A percentile compares a stretch with the other conserved stretches of the same genome.
Conservation (phyloP, 2,113 vertebrate genomes). For the Tringa solitaria region DNA sequence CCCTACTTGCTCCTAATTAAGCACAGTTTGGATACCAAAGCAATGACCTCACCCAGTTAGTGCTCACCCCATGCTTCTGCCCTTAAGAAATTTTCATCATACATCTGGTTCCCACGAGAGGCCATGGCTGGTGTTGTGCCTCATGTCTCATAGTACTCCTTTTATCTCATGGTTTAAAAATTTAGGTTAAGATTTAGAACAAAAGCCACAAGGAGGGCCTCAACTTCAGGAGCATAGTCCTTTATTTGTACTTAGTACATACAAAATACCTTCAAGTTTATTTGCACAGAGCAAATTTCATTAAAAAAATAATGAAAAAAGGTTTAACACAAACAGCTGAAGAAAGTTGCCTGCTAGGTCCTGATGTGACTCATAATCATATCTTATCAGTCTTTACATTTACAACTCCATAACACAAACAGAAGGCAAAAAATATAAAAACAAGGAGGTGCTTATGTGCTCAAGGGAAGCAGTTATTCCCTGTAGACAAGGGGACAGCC, state of each 20-base stretch:
- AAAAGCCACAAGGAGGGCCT: neutral
- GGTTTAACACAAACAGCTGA: neutral
- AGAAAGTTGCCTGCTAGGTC: neutral
- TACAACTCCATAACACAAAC: neutral
- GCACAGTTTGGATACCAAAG: neutral
- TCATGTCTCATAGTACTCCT: neutral
- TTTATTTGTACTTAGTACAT: neutral
- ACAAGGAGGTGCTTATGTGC: neutral
- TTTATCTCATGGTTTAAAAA: neutral
- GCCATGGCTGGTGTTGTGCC: rapidly evolving
- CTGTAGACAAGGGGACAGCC: rapidly evolving
- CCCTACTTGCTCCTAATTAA: neutral
- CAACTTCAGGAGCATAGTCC: neutral
- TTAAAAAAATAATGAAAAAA: neutral
- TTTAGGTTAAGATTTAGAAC: neutral
- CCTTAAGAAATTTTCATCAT: neutral
- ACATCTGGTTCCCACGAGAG: neutral
- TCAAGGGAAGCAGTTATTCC: neutral
- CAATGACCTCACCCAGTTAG: no score
- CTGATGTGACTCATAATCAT: neutral
- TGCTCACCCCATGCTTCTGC: neutral
- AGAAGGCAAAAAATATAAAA: neutral
- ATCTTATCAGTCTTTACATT: neutral
- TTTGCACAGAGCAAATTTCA: neutral
- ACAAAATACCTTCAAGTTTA: neutral